phyloP scores from a whole-genome alignment of 1,140 invertebrate species.

The Neodiprion pinetum region DNA sequence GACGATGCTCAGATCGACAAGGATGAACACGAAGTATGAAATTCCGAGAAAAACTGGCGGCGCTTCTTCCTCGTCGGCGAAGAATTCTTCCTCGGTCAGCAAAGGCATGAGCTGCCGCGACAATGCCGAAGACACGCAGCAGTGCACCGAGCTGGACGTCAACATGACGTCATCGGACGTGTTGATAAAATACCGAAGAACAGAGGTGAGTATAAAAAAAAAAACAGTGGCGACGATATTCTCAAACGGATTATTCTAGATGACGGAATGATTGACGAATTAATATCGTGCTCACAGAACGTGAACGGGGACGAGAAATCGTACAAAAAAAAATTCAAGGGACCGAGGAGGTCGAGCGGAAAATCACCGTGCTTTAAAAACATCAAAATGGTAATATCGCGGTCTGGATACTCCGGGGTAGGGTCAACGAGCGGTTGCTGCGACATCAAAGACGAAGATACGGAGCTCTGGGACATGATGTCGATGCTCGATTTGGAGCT shows the following conservation, averaged over 20 bases:
- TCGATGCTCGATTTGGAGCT: not conserved
- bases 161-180: not conserved
- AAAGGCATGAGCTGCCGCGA: too few species aligned
- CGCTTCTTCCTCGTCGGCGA: not conserved
- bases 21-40: conserved; percentile 11
- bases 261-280: not conserved
- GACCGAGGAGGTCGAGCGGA: not conserved
- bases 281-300: not conserved
- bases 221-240: not conserved
- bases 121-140: not conserved
- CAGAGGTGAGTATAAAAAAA: not conserved
- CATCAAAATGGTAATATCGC: not conserved
- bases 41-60: not conserved
- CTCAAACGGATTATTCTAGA: not conserved
- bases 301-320: not conserved
- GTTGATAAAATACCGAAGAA: not conserved
- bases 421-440: too few species aligned
- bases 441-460: not conserved
- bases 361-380: not conserved
- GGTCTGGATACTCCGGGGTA: not conserved
- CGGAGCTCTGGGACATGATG: not conserved
- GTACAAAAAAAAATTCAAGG: not conserved
- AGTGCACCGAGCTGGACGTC: not conserved
- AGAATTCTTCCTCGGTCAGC: not conserved
- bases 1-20: conserved; percentile 5